Evolutionary conservation across 2,113 vertebrate species (phyloP).

Genomic region (Bufo gargarizans): DNA sequence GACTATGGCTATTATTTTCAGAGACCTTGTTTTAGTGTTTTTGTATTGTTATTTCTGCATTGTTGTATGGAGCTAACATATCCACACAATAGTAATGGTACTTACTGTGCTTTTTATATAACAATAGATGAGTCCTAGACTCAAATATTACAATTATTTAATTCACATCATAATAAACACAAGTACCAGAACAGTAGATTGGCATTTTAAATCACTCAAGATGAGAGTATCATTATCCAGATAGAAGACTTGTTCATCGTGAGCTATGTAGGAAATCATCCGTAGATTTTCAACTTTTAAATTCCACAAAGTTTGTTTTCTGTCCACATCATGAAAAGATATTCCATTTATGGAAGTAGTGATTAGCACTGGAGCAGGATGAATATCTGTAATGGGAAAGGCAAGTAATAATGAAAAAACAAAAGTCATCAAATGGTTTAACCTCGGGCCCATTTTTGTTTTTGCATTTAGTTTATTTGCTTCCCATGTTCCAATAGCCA

Average conservation of each 20-base stretch:
- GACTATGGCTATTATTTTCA: conserved; percentile 3
- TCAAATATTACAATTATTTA: neutral
- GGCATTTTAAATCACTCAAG: conserved; percentile 59
- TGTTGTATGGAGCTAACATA: neutral
- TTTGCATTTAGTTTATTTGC: no score
- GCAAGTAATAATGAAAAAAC: neutral
- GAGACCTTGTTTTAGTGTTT: conserved; percentile 1
- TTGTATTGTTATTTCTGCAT: neutral
- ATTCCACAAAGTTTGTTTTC: conserved; percentile 63
- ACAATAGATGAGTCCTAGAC: neutral
- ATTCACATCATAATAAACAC: neutral
- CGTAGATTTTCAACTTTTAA: conserved; percentile 60
- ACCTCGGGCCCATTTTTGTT: no score
- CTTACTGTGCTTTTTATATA: conserved; percentile 18
- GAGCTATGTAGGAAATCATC: conserved; percentile 67
- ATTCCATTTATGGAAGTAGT: conserved; percentile 65
- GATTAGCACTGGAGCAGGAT: conserved; percentile 68
- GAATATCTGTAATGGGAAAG: conserved; percentile 67
- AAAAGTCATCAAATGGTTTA: neutral
- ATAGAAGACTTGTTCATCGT: conserved; percentile 65
- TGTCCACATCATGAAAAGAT: conserved; percentile 68
- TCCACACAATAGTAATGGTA: conserved; percentile 5
- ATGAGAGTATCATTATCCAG: conserved; percentile 62
- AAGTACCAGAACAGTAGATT: conserved; percentile 68
- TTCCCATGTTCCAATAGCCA: no score